Percentiles rank a stretch among this genome's conserved stretches.
Conservation (phyloP, 2,888 invertebrate species). For the Octonoba sinensis region DNA sequence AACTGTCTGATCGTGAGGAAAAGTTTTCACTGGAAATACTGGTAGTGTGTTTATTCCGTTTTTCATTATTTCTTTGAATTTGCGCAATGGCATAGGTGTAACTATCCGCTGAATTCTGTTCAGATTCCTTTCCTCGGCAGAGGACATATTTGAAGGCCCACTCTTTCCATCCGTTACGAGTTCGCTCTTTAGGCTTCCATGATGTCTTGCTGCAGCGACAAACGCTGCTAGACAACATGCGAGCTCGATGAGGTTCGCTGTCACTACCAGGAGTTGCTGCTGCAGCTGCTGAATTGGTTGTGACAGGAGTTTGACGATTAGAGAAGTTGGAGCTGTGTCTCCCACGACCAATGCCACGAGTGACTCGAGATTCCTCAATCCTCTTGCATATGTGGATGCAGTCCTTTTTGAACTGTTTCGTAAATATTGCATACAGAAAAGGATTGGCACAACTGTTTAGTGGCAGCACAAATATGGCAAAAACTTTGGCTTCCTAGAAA, state of each 20-base stretch:
- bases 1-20: slow-evolving; percentile 88
- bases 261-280: slow-evolving; percentile 40
- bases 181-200: slow-evolving; percentile 27
- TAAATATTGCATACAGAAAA: slow-evolving; percentile 96
- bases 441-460: slow-evolving; percentile 98
- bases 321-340: slow-evolving; percentile 89
- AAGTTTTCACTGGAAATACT: slow-evolving; percentile 85
- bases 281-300: slow-evolving; percentile 80
- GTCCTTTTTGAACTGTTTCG: slow-evolving; percentile 97
- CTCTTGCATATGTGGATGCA: slow-evolving; percentile 95
- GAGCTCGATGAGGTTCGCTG: slow-evolving; percentile 78
- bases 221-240: slow-evolving; percentile 33
- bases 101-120: slow-evolving; percentile 72
- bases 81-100: slow-evolving; percentile 83
- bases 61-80: slow-evolving; percentile 77
- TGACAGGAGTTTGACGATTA: slow-evolving; percentile 87
- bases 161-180: slow-evolving; percentile 40
- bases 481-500: slow-evolving; percentile 83
- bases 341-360: slow-evolving; percentile 87
- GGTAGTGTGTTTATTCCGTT: slow-evolving; percentile 77
- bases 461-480: slow-evolving; percentile 94
- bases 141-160: slow-evolving; percentile 58
- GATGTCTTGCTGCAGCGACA: slow-evolving; percentile 41
- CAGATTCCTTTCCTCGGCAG: slow-evolving; percentile 41
- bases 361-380: slow-evolving; percentile 92